Conservation (phyloP, 2,888 invertebrate genomes). For the Eupeodes latifasciatus region DNA sequence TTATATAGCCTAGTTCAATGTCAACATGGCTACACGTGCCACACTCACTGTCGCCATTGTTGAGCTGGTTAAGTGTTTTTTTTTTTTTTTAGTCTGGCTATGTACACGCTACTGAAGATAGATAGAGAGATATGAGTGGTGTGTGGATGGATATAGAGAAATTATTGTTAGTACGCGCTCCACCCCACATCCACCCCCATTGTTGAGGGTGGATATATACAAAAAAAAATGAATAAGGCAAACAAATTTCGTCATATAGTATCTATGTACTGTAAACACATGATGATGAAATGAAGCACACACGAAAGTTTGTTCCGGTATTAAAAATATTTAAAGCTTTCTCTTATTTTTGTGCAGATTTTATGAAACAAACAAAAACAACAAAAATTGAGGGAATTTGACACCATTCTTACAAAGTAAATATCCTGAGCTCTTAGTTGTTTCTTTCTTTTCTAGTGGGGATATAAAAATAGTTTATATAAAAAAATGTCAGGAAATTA, state of each 20-base stretch:
- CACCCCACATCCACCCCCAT: background rate
- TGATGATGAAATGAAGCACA: conserved; percentile 54
- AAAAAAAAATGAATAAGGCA: conserved; percentile 10
- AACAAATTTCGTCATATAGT: conserved; percentile 59
- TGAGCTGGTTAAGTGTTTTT: conserved; percentile 73
- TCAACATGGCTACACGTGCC: conserved; percentile 76
- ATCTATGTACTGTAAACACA: too few species aligned
- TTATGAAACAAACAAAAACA: conserved; percentile 10
- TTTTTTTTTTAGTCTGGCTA: conserved; percentile 19
- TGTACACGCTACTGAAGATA: conserved; percentile 41
- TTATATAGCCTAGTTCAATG: conserved; percentile 75
- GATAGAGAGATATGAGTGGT: conserved; percentile 23
- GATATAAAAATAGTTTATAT: conserved; percentile 38
- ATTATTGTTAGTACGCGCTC: conserved; percentile 28
- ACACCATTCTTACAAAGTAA: conserved; percentile 58
- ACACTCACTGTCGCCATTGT: conserved; percentile 76
- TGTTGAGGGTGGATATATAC: conserved; percentile 26
- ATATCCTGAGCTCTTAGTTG: conserved; percentile 23
- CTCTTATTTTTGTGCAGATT: conserved; percentile 16
- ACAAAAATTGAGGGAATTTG: conserved; percentile 45
- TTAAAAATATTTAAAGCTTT: conserved; percentile 30
- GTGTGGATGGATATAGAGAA: conserved; percentile 42
- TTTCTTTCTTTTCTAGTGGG: background rate
- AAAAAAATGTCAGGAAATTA: conserved; percentile 27
- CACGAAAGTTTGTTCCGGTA: conserved; percentile 57